phyloP scores from a whole-genome alignment of 2,113 vertebrate genomes.

The Thunnus maccoyii region DNA sequence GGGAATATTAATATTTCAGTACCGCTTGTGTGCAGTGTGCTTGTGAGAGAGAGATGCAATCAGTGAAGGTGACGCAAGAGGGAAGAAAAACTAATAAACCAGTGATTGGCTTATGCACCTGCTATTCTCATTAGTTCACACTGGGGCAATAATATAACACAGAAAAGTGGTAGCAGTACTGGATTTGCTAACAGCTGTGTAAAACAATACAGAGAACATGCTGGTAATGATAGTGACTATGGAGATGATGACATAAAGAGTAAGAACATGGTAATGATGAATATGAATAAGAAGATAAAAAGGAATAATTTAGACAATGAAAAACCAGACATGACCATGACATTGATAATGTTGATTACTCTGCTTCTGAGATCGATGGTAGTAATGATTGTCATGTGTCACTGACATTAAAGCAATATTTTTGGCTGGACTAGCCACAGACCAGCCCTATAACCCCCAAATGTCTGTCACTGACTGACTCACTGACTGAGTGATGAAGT shows the following conservation, averaged over 20 bases:
- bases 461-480: no score
- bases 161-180: conserved; percentile 18
- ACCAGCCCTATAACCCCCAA: no score
- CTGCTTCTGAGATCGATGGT: not conserved
- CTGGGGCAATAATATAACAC: conserved; percentile 44
- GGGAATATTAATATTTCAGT: conserved; percentile 59
- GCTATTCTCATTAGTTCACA: conserved; percentile 63
- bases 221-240: conserved; percentile 8
- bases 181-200: conserved; percentile 23
- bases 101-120: conserved; percentile 69
- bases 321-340: not conserved
- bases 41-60: conserved; percentile 50
- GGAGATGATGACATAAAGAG: conserved; percentile 49
- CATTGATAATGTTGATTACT: not conserved
- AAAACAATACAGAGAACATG: not conserved
- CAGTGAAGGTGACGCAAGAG: conserved; percentile 50
- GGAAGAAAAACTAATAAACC: conserved; percentile 71
- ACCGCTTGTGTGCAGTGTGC: conserved; percentile 26
- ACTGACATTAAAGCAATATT: not conserved
- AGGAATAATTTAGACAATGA: conserved; percentile 21
- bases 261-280: conserved; percentile 19
- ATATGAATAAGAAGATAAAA: conserved; percentile 23
- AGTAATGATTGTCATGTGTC: not conserved
- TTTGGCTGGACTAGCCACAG: no score
- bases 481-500: no score